These are phyloP conservation scores for Campoletis raptor DNA, from an alignment of 2,888 invertebrate species.

Conservation along the genomic window DNA sequence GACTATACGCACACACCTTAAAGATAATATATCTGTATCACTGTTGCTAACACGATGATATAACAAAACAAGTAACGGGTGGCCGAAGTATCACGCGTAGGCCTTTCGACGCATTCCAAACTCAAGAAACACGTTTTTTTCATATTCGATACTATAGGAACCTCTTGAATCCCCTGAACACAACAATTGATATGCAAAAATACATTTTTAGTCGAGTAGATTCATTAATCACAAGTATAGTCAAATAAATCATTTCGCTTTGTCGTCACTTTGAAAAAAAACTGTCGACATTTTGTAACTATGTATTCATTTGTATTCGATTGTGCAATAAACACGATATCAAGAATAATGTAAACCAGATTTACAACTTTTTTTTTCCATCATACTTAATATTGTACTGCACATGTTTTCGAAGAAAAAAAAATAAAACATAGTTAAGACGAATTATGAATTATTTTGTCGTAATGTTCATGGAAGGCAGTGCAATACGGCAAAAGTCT, in stretches of 20 bases:
- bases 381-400: not conserved
- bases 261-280: not conserved
- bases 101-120: conserved; percentile 62
- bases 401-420: not conserved
- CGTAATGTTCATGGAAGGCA: conserved; percentile 9
- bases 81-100: conserved; percentile 77
- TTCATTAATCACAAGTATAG: not conserved
- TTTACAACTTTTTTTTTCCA: not conserved
- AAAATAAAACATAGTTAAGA: not conserved
- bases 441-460: not conserved
- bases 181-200: not conserved
- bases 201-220: not conserved
- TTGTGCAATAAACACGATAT: not conserved
- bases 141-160: not conserved
- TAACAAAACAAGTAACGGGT: conserved; percentile 74
- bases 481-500: conserved; percentile 54
- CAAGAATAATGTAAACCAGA: not conserved
- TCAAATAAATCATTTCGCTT: not conserved
- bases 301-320: not conserved
- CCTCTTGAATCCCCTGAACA: not conserved
- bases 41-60: conserved; percentile 48
- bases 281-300: not conserved
- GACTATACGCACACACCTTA: conserved; percentile 25
- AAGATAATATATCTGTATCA: not conserved
- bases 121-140: conserved; percentile 15